Evolutionary conservation across 2,113 vertebrate genomes (phyloP), one percentile per base, ranked within the genome.

Genomic region (Brachyistius frenatus): DNA sequence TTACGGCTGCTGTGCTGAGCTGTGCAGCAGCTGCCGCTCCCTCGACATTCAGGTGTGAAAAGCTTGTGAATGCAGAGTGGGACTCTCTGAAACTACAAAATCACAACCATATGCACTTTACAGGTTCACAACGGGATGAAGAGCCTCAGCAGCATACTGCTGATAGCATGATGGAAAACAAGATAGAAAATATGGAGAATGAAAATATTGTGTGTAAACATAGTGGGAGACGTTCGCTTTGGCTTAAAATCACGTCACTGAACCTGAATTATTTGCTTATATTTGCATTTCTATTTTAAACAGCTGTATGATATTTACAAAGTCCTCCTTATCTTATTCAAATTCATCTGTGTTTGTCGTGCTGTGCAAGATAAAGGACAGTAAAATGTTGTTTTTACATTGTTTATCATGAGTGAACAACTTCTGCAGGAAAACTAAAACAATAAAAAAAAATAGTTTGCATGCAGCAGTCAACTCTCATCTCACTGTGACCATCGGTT

Each of bases 31-130:
- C 60, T 13, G 54, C 44, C 57, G 62, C 69, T 81, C 61, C 76
- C 64, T 66, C 72, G 70, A 60, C 79, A 80, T 55, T 16, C 54
- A 85, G 82, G 84, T 86, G 88, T 84, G 74, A 90, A 86, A 73
- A 77, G 85, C 65, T 57, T 76, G 55, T 68, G n/a, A 66, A 66
- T 60, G 76, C 37, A 47, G 5, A n/a, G 47, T 58, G 60, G 57
- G 36, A 31, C 30, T 50, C 41, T 33, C 7, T 76, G 41, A 39
- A 76, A 44, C 39, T 16, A 44, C 31, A 30, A 70, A 83, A 85
- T 73, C 71, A 66, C 70, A 80, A 58, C 68, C 60, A 66, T 32
- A 58, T 69, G 76, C 76, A 41, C 6, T 41, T 33, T 82, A 58
- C 23, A 78, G 73, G 66, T 85, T 78, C 1, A 10, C 72, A 65